Conservation (phyloP, 2,888 invertebrate genomes). For the Polydrusus tereticollis region DNA sequence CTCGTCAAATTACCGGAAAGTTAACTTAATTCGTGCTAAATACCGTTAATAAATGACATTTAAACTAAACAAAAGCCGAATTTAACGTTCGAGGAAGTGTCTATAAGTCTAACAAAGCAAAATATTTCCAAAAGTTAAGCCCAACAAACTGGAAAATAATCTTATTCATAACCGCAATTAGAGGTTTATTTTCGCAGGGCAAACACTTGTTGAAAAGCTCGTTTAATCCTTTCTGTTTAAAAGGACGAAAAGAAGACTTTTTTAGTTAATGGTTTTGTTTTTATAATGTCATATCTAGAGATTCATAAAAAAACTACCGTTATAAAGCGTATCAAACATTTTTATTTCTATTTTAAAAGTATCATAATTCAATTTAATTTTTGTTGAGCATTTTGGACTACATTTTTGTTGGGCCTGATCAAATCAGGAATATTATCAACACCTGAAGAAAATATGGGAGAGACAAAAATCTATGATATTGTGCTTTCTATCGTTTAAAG, state of each 20-base stretch:
- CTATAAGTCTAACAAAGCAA: constrained; percentile 59
- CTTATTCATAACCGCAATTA: constrained; percentile 62
- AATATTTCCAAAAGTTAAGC: constrained; percentile 59
- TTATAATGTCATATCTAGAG: background rate
- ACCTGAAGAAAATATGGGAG: too few species aligned
- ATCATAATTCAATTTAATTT: too few species aligned
- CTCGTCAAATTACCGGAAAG: background rate
- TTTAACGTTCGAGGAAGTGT: constrained; percentile 51
- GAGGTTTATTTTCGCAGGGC: constrained; percentile 55
- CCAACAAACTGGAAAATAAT: constrained; percentile 62
- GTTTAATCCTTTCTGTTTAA: constrained; percentile 1
- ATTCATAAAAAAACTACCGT: too few species aligned
- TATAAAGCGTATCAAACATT: too few species aligned
- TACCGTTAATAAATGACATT: constrained; percentile 37
- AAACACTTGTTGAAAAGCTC: constrained; percentile 58
- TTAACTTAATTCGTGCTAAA: constrained; percentile 10
- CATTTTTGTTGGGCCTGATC: too few species aligned
- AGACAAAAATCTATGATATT: too few species aligned
- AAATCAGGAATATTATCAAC: too few species aligned
- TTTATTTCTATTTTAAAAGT: too few species aligned
- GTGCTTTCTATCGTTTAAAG: too few species aligned
- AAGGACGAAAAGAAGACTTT: background rate
- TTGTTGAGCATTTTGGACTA: too few species aligned
- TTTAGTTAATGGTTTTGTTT: constrained; percentile 6
- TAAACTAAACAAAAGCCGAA: constrained; percentile 38